Evolutionary conservation across 2,797 vertebrate species (phyloP).

Genomic region (Poecilia gillii): DNA sequence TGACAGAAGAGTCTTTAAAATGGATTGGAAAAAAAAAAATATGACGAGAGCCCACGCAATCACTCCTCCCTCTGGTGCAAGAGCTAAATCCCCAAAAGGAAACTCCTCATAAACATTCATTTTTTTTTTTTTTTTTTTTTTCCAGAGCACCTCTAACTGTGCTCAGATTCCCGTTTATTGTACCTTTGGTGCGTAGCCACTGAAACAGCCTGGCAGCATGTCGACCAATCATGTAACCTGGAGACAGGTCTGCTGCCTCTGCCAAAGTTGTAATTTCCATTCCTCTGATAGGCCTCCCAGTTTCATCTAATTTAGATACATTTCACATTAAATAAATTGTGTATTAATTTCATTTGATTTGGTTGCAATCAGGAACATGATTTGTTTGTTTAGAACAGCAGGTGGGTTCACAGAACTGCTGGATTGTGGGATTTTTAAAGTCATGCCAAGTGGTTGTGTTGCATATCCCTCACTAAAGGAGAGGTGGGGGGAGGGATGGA

Average conservation of each 20-base stretch:
- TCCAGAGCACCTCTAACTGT: conserved; percentile 54
- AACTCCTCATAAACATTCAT: conserved; percentile 78
- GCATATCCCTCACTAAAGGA: conserved; percentile 57
- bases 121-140: conserved; percentile 60
- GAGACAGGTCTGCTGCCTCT: conserved; percentile 57
- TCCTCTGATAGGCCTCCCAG: conserved; percentile 33
- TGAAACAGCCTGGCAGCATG: conserved; percentile 40
- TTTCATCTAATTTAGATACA: conserved; percentile 48
- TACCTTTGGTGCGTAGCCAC: conserved; percentile 64
- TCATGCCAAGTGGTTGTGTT: conserved; percentile 57
- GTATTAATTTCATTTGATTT: conserved; percentile 48
- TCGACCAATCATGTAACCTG: conserved; percentile 62
- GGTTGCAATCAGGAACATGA: conserved; percentile 47
- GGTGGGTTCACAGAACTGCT: conserved; percentile 40
- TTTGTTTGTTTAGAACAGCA: conserved; percentile 58
- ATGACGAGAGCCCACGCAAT: conserved; percentile 77
- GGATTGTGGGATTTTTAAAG: conserved; percentile 54
- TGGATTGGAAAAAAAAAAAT: conserved; percentile 56
- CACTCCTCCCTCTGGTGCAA: conserved; percentile 77
- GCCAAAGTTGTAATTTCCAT: conserved; percentile 35
- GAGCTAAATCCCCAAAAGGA: conserved; percentile 74
- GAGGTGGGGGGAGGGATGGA: conserved; percentile 42
- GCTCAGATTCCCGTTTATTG: conserved; percentile 68
- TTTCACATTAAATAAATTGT: conserved; percentile 45
- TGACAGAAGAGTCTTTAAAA: conserved; percentile 69